phyloP scores from a whole-genome alignment of 2,888 invertebrate species.

The Salpingus planirostris region DNA sequence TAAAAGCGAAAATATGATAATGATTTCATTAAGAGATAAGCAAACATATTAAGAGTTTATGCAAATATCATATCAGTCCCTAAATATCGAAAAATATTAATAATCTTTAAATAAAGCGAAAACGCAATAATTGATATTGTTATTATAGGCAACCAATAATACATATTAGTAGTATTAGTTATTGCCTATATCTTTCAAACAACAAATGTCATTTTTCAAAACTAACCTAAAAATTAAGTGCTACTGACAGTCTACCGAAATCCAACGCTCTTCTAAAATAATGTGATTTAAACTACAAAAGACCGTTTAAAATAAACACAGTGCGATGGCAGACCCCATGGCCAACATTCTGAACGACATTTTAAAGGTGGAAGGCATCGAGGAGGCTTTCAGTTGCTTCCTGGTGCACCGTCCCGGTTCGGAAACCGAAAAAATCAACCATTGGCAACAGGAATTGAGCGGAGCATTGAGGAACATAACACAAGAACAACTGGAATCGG shows the following conservation, averaged over 20 bases:
- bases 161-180: too few species aligned
- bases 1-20: constrained; percentile 7
- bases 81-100: constrained; percentile 7
- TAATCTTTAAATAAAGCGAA: constrained; percentile 2
- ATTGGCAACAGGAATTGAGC: constrained; percentile 62
- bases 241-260: too few species aligned
- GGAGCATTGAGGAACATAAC: constrained; percentile 56
- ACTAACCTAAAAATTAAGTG: too few species aligned
- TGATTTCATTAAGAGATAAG: constrained; percentile 13
- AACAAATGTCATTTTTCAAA: too few species aligned
- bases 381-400: constrained; percentile 84
- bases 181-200: too few species aligned
- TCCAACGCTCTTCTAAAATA: too few species aligned
- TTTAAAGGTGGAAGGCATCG: constrained; percentile 67
- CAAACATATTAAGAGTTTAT: constrained; percentile 8
- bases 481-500: constrained; percentile 65
- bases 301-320: too few species aligned
- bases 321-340: constrained; percentile 58
- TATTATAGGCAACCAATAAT: background rate
- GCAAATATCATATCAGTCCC: constrained; percentile 11
- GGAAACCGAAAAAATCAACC: constrained; percentile 57
- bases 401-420: constrained; percentile 67
- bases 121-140: background rate
- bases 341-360: constrained; percentile 57
- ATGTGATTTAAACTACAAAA: too few species aligned